phyloP scores from a whole-genome alignment of 2,888 invertebrate species.

The Eristalis intricaria region DNA sequence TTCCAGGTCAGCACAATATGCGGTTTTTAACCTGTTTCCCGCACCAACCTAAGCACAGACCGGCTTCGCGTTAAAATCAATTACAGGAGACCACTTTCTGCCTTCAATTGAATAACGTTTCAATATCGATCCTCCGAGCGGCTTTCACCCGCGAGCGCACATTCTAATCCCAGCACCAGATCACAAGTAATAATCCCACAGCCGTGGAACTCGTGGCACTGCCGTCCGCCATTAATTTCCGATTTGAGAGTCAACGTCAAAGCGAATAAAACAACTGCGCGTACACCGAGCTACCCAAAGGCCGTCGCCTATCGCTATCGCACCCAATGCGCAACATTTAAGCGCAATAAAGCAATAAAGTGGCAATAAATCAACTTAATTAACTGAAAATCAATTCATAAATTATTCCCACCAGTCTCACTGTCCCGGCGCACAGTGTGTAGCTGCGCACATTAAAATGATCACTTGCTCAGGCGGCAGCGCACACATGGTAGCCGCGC shows the following conservation, averaged over 20 bases:
- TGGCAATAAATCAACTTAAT: slow-evolving; percentile 79
- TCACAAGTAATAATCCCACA: slow-evolving; percentile 54
- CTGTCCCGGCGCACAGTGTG: slow-evolving; percentile 59
- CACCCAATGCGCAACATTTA: slow-evolving; percentile 74
- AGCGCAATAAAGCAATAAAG: slow-evolving; percentile 77
- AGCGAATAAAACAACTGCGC: slow-evolving; percentile 42
- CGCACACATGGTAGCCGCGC: slow-evolving; percentile 23
- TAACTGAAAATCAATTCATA: slow-evolving; percentile 79
- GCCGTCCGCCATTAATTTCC: slow-evolving; percentile 48
- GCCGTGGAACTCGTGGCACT: not conserved
- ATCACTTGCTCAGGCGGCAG: slow-evolving; percentile 52
- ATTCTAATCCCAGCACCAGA: slow-evolving; percentile 53
- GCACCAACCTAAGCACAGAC: not conserved
- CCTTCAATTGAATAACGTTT: not conserved
- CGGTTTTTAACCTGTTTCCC: not conserved
- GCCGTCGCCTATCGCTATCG: slow-evolving; percentile 46
- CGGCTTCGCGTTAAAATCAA: not conserved
- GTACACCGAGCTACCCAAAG: slow-evolving; percentile 31
- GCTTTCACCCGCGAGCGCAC: slow-evolving; percentile 12
- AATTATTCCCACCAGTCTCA: slow-evolving; percentile 73
- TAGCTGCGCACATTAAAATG: slow-evolving; percentile 69
- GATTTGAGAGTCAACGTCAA: slow-evolving; percentile 41
- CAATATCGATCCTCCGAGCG: not conserved
- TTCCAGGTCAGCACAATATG: not conserved
- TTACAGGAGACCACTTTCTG: not conserved